Base-by-base conservation (phyloP, 2,113 vertebrate genomes). In the Hiodon tergisus region DNA sequence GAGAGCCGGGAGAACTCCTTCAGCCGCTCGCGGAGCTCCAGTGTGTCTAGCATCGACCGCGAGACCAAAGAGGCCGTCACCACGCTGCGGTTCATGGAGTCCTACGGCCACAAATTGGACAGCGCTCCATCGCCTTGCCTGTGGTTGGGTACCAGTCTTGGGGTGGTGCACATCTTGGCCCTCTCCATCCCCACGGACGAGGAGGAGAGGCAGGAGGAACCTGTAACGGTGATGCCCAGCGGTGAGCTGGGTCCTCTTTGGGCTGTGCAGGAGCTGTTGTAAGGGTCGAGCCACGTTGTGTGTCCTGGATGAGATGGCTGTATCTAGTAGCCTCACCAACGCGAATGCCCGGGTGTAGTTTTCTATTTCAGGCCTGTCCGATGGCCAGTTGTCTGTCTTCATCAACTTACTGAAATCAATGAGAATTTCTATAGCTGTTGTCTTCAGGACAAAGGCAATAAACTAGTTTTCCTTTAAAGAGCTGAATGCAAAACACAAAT, bases 1-100 rank as follows among this genome's bases (percentile, higher is more conserved):
- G 97, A 99, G 90, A 96, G 91, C 48, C 91, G 95, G 62, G 97
- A 99, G 77, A 98, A 96, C 86, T 95, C 96, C 77, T 96, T 98
- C 89, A 98, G 91, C 89, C 96, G 95, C 73, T 99, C 97, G 0
- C 94, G 97, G 80, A 99, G 97, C 79, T 99, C 97, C 86, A 99
- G 97, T 0, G 95, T 99, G 77, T 99, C 94, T 85, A 99, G 97
- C 76, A 99, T 99, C 13, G 97, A 99, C 89, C 93, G 94, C 73
- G 97, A 99, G 83, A 92, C 97, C 0, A 98, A 98, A 81, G 97
- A 99, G 87, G 91, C 95, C 0, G 90, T 99, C 74, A 99, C 96
- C 72, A 94, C 95, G 7, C 77, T 99, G 78, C 94, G 94, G 84
- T 97, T 99, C 74, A 94, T 93, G 81, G 97, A 98, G 78, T 96